Evolutionary conservation across 2,113 vertebrate genomes (phyloP), one percentile per base, ranked within the genome.

Genomic region (Haliaeetus leucogaster): DNA sequence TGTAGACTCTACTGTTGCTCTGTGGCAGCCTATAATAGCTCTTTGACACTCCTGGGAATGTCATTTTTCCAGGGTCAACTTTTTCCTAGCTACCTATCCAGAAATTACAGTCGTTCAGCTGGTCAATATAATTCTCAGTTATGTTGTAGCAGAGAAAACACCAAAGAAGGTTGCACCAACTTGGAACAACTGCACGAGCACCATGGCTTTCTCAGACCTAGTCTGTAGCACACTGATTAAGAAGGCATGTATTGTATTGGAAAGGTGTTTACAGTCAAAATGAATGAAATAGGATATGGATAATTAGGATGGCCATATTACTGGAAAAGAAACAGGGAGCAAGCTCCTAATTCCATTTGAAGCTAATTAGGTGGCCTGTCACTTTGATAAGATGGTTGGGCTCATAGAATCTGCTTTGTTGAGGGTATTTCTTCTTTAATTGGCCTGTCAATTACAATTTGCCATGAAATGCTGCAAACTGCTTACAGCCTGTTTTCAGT

Each of bases 361-460:
- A 66, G 61, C 34, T 97, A 95, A 97, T 94, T 95, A 95, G 86
- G 89, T 86, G 84, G 61, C 59, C 82, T 96, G 86, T 67, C 93
- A 82, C 86, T 92, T 93, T 94, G 93, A 90, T 79, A 94, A 74
- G 84, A 86, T 89, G 84, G 82, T 81, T 91, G 72, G 63, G 40
- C 78, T 82, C 71, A 56, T 36, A 82, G 82, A 85, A 90, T 89
- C 90, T 95, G 59, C 82, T 94, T 96, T 93, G 81, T 82, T 90
- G 86, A 74, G 89, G 66, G 38, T 67, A 87, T 97, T 80, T 93
- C 95, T 85, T 50, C 47, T 95, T 95, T 97, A 98, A 97, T 97
- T 97, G 95, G 94, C 52, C 65, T 79, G 77, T 96, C 96, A 96
- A 53, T 97, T 96, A 96, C 89, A 94, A 85, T 90, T 94, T 81